These are phyloP conservation scores for Falco cherrug DNA, from an alignment of 2,797 vertebrate genomes.

Conservation along the genomic window DNA sequence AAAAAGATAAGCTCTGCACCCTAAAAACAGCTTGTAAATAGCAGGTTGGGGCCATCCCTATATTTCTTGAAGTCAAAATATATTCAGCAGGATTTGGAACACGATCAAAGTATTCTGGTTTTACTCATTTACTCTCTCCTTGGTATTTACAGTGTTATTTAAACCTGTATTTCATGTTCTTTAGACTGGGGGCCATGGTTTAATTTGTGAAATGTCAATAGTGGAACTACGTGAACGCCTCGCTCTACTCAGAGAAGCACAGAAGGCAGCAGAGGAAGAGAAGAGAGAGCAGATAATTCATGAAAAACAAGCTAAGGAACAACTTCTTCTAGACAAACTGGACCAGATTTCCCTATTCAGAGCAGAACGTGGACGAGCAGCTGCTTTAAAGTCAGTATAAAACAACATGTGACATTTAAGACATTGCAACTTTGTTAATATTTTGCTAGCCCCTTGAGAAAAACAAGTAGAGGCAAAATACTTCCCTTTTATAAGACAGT, in stretches of 20 bases:
- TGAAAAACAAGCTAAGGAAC: slow-evolving; percentile 82
- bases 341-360: slow-evolving; percentile 82
- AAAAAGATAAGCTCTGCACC: neutral
- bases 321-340: slow-evolving; percentile 80
- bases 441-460: slow-evolving; percentile 26
- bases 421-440: neutral
- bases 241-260: slow-evolving; percentile 78
- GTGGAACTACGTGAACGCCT: slow-evolving; percentile 88
- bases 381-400: slow-evolving; percentile 81
- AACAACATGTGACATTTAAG: slow-evolving; percentile 53
- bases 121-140: neutral
- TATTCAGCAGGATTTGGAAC: slow-evolving; percentile 5
- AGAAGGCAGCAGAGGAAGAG: slow-evolving; percentile 79
- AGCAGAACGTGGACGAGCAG: slow-evolving; percentile 75
- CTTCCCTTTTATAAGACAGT: neutral
- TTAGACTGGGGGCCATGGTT: slow-evolving; percentile 84
- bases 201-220: slow-evolving; percentile 92
- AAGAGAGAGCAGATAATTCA: slow-evolving; percentile 83
- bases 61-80: neutral
- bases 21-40: neutral
- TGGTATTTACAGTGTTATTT: slow-evolving; percentile 51
- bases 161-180: neutral
- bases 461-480: neutral
- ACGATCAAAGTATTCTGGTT: neutral
- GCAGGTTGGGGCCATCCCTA: neutral